These are phyloP conservation scores for Ascidia mentula DNA, from an alignment of 23 tunicate genomes.

Conservation along the genomic window DNA sequence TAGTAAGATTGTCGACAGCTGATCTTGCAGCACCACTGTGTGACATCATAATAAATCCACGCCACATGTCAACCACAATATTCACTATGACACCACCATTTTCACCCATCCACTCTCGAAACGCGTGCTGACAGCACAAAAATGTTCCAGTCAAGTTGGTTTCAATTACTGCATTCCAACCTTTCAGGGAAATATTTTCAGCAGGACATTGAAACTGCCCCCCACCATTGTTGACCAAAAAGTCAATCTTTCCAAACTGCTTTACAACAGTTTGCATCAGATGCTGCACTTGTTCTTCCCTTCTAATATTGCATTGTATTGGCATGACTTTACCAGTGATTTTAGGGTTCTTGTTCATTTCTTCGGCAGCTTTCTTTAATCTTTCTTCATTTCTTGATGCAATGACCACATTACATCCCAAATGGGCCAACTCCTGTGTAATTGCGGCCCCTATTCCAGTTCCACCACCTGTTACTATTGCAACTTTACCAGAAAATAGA, in stretches of 20 bases:
- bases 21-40: constrained; percentile 95
- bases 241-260: constrained; percentile 80
- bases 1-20: constrained; percentile 78
- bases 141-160: constrained; percentile 98
- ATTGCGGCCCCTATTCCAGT: constrained; percentile 92
- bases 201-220: constrained; percentile 91
- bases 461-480: constrained; percentile 95
- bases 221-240: constrained; percentile 90
- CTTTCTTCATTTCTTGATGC: constrained; percentile 76
- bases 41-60: constrained; percentile 60
- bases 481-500: constrained; percentile 69
- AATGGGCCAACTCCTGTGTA: constrained; percentile 72
- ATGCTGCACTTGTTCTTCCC: constrained; percentile 63
- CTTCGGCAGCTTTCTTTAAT: constrained; percentile 48
- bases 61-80: constrained; percentile 70
- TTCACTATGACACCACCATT: constrained; percentile 91
- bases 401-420: constrained; percentile 94
- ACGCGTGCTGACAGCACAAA: constrained; percentile 77
- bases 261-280: constrained; percentile 51
- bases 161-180: constrained; percentile 97
- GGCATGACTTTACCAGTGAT: constrained; percentile 44
- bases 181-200: constrained; percentile 59
- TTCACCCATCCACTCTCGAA: constrained; percentile 65
- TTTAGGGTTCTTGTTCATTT: constrained; percentile 40
- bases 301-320: constrained; percentile 81